Conservation (phyloP, 1,140 invertebrate species). For the Steinernema feltiae region DNA sequence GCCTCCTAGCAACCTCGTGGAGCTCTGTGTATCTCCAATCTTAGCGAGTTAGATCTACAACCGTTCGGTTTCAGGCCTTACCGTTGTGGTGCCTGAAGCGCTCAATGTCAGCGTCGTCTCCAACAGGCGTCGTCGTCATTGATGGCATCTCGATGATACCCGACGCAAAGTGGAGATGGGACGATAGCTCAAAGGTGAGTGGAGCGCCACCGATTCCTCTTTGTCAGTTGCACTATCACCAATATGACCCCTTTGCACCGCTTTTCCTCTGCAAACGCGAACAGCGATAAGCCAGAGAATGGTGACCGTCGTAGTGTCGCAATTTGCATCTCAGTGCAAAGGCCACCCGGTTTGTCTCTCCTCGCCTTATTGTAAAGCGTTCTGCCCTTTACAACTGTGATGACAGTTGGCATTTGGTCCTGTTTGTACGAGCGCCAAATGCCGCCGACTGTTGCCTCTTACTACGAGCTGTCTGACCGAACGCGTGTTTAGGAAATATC, state of each 20-base stretch:
- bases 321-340: too few species aligned
- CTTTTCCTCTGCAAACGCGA: too few species aligned
- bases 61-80: neutral
- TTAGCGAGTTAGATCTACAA: neutral
- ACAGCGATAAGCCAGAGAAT: too few species aligned
- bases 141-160: neutral
- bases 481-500: neutral
- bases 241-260: too few species aligned
- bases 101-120: neutral
- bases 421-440: neutral
- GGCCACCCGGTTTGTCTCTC: neutral
- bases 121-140: neutral
- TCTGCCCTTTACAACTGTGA: conserved; percentile 8
- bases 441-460: neutral
- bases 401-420: neutral
- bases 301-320: too few species aligned
- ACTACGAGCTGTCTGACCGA: neutral
- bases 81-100: neutral
- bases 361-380: conserved; percentile 1
- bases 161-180: neutral
- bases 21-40: neutral
- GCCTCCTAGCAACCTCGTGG: neutral
- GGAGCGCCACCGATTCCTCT: neutral
- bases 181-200: neutral
- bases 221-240: too few species aligned